phyloP scores from a whole-genome alignment of 2,888 invertebrate species.

The Drosophila birchii region DNA sequence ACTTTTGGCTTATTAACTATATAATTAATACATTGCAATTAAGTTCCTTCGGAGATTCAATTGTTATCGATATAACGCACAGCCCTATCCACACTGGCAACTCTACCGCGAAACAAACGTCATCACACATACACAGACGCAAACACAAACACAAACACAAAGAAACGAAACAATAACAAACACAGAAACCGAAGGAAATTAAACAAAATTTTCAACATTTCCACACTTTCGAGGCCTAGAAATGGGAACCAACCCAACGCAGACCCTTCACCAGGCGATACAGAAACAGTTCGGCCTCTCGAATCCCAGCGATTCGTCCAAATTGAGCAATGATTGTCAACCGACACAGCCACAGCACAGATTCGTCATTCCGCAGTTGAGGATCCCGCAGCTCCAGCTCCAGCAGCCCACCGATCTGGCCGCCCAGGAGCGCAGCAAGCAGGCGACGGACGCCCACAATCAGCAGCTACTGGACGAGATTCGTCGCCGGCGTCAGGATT shows the following conservation, averaged over 20 bases:
- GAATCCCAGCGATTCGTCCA: slow-evolving; percentile 36
- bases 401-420: slow-evolving; percentile 17
- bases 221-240: slow-evolving; percentile 1
- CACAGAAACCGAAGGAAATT: slow-evolving; percentile 4
- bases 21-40: neutral
- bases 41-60: neutral
- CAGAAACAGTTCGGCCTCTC: slow-evolving; percentile 32
- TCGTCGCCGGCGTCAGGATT: slow-evolving; percentile 18
- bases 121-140: slow-evolving; percentile 4
- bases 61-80: neutral
- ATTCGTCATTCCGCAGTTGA: slow-evolving; percentile 50
- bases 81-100: neutral
- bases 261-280: slow-evolving; percentile 31
- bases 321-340: slow-evolving; percentile 11
- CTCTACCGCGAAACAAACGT: slow-evolving; percentile 27
- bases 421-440: slow-evolving; percentile 38
- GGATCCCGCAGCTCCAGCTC: slow-evolving; percentile 39
- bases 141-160: too few species aligned
- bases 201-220: neutral
- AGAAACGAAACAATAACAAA: slow-evolving; percentile 33
- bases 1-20: too few species aligned
- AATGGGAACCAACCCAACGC: slow-evolving; percentile 49
- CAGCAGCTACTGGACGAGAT: slow-evolving; percentile 54
- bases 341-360: neutral
- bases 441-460: slow-evolving; percentile 47